Conservation (phyloP, 2,888 invertebrate genomes). For the Drosophila rellima region DNA sequence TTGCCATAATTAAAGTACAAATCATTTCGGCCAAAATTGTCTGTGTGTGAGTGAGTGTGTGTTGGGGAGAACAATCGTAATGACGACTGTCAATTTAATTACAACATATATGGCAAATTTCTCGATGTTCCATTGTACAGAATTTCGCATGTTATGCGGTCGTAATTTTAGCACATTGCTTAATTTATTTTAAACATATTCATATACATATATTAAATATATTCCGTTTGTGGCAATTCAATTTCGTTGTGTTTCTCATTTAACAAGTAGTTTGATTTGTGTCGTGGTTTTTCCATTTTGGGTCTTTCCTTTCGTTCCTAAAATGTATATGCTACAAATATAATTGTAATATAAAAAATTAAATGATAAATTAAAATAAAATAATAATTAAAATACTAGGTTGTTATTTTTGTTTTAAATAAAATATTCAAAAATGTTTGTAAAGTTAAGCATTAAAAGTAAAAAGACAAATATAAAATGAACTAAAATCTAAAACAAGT, state of each 20-base stretch:
- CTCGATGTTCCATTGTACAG: constrained; percentile 24
- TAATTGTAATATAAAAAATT: no score
- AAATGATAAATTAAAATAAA: no score
- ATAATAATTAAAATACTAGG: no score
- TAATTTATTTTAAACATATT: constrained; percentile 71
- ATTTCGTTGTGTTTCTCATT: constrained; percentile 40
- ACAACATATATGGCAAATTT: constrained; percentile 69
- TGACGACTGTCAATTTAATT: constrained; percentile 73
- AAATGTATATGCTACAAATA: no score
- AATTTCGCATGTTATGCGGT: constrained; percentile 62
- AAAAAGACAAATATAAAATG: no score
- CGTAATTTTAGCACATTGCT: constrained; percentile 68
- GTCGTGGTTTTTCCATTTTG: constrained; percentile 42
- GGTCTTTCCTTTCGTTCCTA: constrained; percentile 3
- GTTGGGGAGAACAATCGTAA: not conserved
- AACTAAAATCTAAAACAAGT: no score
- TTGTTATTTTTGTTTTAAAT: no score
- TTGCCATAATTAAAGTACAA: constrained; percentile 67
- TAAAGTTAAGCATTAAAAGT: no score
- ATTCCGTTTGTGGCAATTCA: constrained; percentile 65
- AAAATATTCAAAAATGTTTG: no score
- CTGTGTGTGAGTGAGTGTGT: no score
- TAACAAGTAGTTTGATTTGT: constrained; percentile 48
- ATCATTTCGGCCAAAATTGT: constrained; percentile 42
- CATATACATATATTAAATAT: constrained; percentile 69